Base-by-base conservation (phyloP, 2,888 invertebrate genomes). In the Melieria crassipennis region DNA sequence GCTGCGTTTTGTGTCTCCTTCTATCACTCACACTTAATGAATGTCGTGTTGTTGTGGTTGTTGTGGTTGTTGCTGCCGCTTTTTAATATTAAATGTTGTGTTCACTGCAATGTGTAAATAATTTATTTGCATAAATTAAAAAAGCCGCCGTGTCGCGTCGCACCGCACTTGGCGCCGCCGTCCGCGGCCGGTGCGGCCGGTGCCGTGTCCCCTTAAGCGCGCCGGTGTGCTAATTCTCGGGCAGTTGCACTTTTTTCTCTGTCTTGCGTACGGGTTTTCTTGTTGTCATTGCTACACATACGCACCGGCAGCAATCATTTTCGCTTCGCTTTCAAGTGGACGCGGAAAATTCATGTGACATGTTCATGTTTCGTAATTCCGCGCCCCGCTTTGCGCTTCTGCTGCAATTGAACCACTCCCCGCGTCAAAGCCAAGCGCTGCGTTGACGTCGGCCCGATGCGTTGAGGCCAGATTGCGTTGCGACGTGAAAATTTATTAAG, bases 81-180 rank as follows among this genome's bases (percentile, higher is more conserved):
- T 58, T 65, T 46, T n/a, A n/a, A 13, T 66, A 60, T 81, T 50
- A 5, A n/a, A n/a, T 52, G 5, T 52, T 6, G n/a, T 11, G n/a
- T 52, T 11, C 52, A 7, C 52, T 52, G 13, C 11, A 7, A 78
- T 81, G 81, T 80, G 82, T 81, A 82, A 82, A 80, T 81, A 80
- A 80, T 82, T 82, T 82, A 82, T 82, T 82, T 81, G 82, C 81
- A 82, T 82, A 82, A 82, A 82, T 82, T 81, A 80, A 78, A 78
- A 79, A 74, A 42, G 50, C 64, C 11, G 30, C 42, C 42, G 11
- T 30, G 30, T 30, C 3, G 30, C 30, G 30, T 30, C 2, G 30
- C 30, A 2, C 30, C 30, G 30, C 30, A 30, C 2, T 30, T 30
- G 30, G 30, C 30, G 30, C 2, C 30, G 30, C 30, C 30, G 30